Base-by-base conservation (phyloP, 2,888 invertebrate species). In the Pristionchus exspectatus region DNA sequence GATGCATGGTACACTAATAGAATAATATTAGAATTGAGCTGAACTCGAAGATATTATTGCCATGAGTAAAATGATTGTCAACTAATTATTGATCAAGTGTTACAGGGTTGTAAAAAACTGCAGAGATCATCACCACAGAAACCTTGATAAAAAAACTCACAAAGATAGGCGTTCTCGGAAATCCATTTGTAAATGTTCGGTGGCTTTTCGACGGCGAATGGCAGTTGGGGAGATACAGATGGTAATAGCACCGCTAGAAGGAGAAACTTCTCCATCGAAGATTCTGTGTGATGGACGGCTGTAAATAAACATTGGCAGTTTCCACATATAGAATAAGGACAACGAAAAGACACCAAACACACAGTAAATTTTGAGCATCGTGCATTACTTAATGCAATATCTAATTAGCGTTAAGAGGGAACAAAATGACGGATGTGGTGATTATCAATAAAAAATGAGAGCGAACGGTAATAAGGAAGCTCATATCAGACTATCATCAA, bases 101-200 rank as follows among this genome's bases (percentile, higher is more conserved):
- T n/a, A n/a, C n/a, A n/a, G n/a, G n/a, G n/a, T n/a, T n/a, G n/a
- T n/a, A n/a, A n/a, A n/a, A n/a, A n/a, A n/a, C n/a, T n/a, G n/a
- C n/a, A n/a, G n/a, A n/a, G n/a, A n/a, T n/a, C 44, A 44, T 44
- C 9, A 44, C 44, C 44, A 44, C 44, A 44, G 44, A 24, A 16
- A 56, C 56, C 56, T 24, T 30, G 1, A 10, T 2, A 9, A 69
- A 10, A 30, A 69, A 16, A 87, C 94, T 93, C 88, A 94, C 94
- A 94, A 66, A 94, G 93, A 90, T 94, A 94, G 0, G 94, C 92
- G 87, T 95, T 94, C 54, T 94, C 92, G 18, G 94, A 91, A 33
- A 94, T 94, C 91, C 94, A 94, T 50, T 91, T 91, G 90, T 94
- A 94, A 38, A 94, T 94, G 90, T 90, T 94, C 2, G 94, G 94